Percentiles rank a stretch among this genome's conserved stretches.
Evolutionary conservation across 2,888 invertebrate species (phyloP).

Genomic region (Tinea semifulvella): DNA sequence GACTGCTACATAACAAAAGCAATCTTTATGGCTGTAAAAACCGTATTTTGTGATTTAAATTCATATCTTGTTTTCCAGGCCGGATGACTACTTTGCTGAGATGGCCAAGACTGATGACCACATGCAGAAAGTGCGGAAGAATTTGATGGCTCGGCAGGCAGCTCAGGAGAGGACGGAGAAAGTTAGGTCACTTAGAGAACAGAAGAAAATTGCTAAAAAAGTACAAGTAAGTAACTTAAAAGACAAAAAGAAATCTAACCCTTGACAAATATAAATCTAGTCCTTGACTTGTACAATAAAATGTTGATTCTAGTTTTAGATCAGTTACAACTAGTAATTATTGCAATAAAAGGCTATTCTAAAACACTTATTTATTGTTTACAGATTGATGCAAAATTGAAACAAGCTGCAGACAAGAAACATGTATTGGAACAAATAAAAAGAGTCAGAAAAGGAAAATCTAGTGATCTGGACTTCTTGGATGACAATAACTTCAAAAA

Average conservation of each 20-base stretch:
- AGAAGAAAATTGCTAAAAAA: constrained; percentile 93
- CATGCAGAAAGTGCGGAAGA: constrained; percentile 93
- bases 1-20: background rate
- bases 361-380: constrained; percentile 20
- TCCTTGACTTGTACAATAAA: no score
- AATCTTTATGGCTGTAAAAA: no score
- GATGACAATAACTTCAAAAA: constrained; percentile 67
- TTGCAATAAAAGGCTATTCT: no score
- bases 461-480: constrained; percentile 81
- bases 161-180: constrained; percentile 89
- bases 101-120: constrained; percentile 98
- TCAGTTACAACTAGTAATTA: no score
- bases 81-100: constrained; percentile 98
- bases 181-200: constrained; percentile 86
- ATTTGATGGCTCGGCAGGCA: constrained; percentile 83
- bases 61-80: constrained; percentile 65
- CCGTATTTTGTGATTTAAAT: background rate
- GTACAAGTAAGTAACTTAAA: constrained; percentile 61
- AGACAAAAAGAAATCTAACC: background rate
- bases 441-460: constrained; percentile 87
- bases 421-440: constrained; percentile 93
- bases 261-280: background rate
- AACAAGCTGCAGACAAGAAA: constrained; percentile 90
- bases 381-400: constrained; percentile 82
- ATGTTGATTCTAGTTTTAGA: no score